Conservation (phyloP, 1,140 invertebrate genomes). For the Solenopsis fugax region DNA sequence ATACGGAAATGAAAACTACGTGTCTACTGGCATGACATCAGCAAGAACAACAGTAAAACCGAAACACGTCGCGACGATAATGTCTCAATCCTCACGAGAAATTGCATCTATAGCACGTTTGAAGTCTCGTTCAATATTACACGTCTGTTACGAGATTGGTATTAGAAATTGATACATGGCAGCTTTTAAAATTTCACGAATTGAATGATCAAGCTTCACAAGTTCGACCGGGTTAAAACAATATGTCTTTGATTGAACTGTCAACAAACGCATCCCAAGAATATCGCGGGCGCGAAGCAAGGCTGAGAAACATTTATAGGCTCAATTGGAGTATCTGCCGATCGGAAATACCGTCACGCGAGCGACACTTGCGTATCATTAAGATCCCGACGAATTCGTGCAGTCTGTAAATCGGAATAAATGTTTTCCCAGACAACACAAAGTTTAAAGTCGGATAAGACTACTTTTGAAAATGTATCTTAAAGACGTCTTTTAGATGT, state of each 20-base stretch:
- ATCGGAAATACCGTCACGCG: not conserved
- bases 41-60: not conserved
- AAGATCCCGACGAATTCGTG: not conserved
- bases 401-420: no score
- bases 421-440: no score
- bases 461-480: no score
- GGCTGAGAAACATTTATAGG: not conserved
- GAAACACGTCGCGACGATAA: not conserved
- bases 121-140: not conserved
- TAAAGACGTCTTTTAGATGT: no score
- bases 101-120: not conserved
- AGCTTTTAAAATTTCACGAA: not conserved
- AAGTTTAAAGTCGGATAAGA: no score
- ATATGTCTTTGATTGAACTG: not conserved
- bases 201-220: not conserved
- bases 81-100: not conserved
- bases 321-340: not conserved
- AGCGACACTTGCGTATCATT: not conserved
- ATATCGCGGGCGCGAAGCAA: not conserved
- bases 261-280: not conserved
- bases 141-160: not conserved
- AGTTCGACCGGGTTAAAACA: not conserved
- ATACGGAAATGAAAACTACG: not conserved
- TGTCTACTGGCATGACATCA: not conserved
- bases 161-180: not conserved